A percentile compares a stretch with the other conserved stretches of the same genome.
These are phyloP conservation scores for Temnothorax longispinosus DNA, from an alignment of 1,140 invertebrate species.

Conservation along the genomic window DNA sequence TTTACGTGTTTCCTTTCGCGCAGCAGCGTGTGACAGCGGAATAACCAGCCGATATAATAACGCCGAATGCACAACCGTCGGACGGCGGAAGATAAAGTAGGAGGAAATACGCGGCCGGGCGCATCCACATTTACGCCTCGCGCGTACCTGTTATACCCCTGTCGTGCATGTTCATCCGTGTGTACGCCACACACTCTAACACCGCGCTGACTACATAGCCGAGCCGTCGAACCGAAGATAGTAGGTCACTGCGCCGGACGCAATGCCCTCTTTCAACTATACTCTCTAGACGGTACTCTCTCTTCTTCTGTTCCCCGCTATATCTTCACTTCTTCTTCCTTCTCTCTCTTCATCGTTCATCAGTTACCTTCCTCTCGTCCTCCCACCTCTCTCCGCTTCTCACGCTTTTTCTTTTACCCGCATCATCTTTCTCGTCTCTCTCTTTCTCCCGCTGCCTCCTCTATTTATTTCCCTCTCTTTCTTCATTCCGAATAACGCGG, in stretches of 20 bases:
- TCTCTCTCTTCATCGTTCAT: constrained; percentile 24
- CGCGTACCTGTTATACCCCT: background rate
- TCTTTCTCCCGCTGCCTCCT: constrained; percentile 21
- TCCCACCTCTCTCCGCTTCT: background rate
- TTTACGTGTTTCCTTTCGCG: constrained; percentile 43
- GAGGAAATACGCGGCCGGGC: constrained; percentile 20
- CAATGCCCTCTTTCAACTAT: constrained; percentile 80
- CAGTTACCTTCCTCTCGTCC: constrained; percentile 8
- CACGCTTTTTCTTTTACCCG: constrained; percentile 73
- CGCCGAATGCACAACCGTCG: constrained; percentile 10
- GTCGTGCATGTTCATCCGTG: background rate
- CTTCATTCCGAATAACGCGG: background rate
- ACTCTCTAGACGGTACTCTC: constrained; percentile 75
- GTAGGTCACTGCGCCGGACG: constrained; percentile 86
- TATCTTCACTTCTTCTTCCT: background rate
- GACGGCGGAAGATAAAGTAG: constrained; percentile 26
- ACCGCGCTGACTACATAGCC: constrained; percentile 57
- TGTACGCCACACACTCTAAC: constrained; percentile 19
- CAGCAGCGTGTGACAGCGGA: constrained; percentile 1
- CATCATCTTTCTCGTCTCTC: constrained; percentile 77
- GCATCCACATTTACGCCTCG: background rate
- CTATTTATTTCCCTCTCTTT: background rate
- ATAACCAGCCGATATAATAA: constrained; percentile 20
- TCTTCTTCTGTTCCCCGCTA: constrained; percentile 48
- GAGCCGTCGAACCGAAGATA: constrained; percentile 82